Conservation (phyloP, 2,888 invertebrate species). For the Deroplatys truncata region DNA sequence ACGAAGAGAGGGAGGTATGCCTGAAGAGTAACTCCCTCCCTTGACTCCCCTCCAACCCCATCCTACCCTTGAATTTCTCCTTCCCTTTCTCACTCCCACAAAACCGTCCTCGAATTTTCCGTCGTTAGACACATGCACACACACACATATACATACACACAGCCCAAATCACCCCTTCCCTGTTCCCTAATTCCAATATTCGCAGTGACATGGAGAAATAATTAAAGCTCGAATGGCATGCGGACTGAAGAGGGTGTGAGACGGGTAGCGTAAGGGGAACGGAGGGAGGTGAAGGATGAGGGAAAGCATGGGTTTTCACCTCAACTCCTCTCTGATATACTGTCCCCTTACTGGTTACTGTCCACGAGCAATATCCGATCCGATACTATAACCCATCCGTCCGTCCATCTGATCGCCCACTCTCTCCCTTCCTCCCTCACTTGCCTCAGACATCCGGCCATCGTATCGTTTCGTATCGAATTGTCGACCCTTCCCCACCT, state of each 20-base stretch:
- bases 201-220: conserved; percentile 32
- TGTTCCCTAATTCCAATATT: conserved; percentile 30
- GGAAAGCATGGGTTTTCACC: conserved; percentile 19
- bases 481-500: not conserved
- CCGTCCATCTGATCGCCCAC: not conserved
- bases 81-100: not conserved
- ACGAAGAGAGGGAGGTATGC: not conserved
- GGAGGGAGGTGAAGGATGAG: not conserved
- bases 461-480: not conserved
- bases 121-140: conserved; percentile 18
- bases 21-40: not conserved
- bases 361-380: conserved; percentile 6
- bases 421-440: not conserved
- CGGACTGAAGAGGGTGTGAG: conserved; percentile 14
- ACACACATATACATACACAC: conserved; percentile 1
- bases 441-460: not conserved
- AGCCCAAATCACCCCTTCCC: not conserved
- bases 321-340: conserved; percentile 19
- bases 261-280: not conserved
- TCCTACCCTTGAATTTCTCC: not conserved
- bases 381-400: not conserved
- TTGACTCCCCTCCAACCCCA: not conserved
- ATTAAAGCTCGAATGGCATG: conserved; percentile 32
- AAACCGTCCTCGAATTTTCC: conserved; percentile 22
- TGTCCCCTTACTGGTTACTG: not conserved